Evolutionary conservation across 2,797 vertebrate species (phyloP).

Genomic region (Anguilla anguilla): DNA sequence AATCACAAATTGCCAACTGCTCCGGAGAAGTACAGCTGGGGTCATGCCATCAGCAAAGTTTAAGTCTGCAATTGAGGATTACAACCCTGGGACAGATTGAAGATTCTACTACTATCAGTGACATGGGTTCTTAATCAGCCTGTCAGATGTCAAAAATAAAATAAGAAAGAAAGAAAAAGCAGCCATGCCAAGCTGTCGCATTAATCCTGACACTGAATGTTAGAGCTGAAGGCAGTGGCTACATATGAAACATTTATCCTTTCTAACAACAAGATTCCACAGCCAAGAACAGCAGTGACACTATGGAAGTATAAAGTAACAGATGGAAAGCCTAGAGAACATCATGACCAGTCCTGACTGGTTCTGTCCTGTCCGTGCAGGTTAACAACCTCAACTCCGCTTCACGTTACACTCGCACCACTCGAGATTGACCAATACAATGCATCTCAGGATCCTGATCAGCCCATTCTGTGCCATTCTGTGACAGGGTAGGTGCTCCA

Average conservation of each 20-base stretch:
- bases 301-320: background rate
- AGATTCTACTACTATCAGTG: background rate
- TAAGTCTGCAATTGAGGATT: constrained; percentile 9
- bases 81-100: constrained; percentile 6
- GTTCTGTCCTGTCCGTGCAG: background rate
- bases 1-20: background rate
- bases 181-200: background rate
- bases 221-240: background rate
- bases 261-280: background rate
- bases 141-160: background rate
- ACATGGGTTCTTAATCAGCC: background rate
- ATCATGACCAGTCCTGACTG: background rate
- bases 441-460: background rate
- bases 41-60: background rate
- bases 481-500: background rate
- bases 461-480: background rate
- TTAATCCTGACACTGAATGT: background rate
- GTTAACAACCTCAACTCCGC: background rate
- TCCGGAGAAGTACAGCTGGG: background rate
- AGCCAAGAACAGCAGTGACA: background rate
- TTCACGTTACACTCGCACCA: background rate
- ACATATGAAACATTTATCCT: background rate
- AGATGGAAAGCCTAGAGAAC: background rate
- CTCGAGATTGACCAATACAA: background rate
- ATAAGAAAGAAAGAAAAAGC: background rate